Evolutionary conservation across 2,113 vertebrate species (phyloP).

Genomic region (Myotis brandtii): DNA sequence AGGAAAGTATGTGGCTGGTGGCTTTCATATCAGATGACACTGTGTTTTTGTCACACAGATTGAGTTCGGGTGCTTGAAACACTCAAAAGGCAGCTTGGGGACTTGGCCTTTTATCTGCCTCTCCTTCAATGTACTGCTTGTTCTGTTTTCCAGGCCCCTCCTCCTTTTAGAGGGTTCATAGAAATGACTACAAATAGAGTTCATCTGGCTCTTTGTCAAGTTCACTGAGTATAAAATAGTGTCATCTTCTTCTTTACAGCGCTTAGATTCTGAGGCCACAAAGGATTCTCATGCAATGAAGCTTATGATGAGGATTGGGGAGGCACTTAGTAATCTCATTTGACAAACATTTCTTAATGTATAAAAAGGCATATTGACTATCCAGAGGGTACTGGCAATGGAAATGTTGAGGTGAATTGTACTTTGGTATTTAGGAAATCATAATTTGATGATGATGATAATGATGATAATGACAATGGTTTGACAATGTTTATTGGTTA

Average conservation of each 20-base stretch:
- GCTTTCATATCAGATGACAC: constrained; percentile 79
- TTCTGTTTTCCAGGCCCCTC: not conserved
- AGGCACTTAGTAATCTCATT: not conserved
- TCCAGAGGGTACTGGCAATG: not conserved
- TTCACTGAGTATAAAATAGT: constrained; percentile 37
- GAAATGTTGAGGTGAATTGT: constrained; percentile 2
- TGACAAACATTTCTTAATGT: not conserved
- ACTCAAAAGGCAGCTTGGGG: constrained; percentile 54
- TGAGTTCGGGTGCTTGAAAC: constrained; percentile 73
- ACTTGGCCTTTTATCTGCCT: constrained; percentile 69
- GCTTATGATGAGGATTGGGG: not conserved
- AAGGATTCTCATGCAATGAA: constrained; percentile 41
- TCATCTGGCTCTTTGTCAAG: constrained; percentile 7
- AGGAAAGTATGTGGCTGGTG: constrained; percentile 74
- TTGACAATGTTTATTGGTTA: not conserved
- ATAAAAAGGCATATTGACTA: not conserved
- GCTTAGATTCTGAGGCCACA: constrained; percentile 46
- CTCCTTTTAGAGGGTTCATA: not conserved
- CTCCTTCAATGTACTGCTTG: constrained; percentile 15
- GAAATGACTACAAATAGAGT: constrained; percentile 49
- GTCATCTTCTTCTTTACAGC: constrained; percentile 16
- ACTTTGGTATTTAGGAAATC: not conserved
- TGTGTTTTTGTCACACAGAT: constrained; percentile 70
- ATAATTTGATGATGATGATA: not conserved
- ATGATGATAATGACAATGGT: not conserved